Evolutionary conservation across 2,113 vertebrate species (phyloP), one percentile per base, ranked within the genome.

Genomic region (Gambusia holbrooki): DNA sequence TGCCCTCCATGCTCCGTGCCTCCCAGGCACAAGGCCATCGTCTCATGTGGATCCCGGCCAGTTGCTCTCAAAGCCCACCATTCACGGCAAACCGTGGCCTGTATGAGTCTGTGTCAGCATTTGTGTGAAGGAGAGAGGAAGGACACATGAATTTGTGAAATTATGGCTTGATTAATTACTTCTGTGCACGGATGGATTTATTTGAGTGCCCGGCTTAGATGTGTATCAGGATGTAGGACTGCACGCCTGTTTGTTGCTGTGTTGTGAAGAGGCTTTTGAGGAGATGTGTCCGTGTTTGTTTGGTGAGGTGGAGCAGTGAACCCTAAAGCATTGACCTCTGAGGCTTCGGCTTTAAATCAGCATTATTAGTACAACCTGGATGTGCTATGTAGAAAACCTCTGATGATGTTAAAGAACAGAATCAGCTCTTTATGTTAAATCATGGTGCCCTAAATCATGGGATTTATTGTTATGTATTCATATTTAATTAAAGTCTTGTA

Each of bases 31-130:
- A 89, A 90, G 82, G 80, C 71, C 35, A 2, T 37, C 81, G 88
- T 88, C 92, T 91, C 86, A 84, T 92, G 91, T 91, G 91, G 92
- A 85, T 81, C 70, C 81, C 66, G 70, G 91, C 88, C 89, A 89
- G 82, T 75, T 27, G 25, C 82, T 91, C 88, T 93, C 85, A 94
- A 93, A 92, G 91, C 84, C 78, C 72, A 61, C 92, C 85, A 93
- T 93, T 94, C 91, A 91, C 82, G 12, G 69, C 51, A 28, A 70
- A 76, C 67, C n/a, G 9, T 8, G 45, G 71, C 77, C 62, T 80
- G 66, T 60, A 19, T 74, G 79, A 66, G 84, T 83, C 76, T 87
- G 69, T 77, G 79, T 66, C 51, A 58, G 62, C 48, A 45, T 87
- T 81, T 66, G 73, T 76, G 60, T 64, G 14, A 69, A 73, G 45